Conservation (phyloP, 1,140 invertebrate genomes). For the Homarus americanus region DNA sequence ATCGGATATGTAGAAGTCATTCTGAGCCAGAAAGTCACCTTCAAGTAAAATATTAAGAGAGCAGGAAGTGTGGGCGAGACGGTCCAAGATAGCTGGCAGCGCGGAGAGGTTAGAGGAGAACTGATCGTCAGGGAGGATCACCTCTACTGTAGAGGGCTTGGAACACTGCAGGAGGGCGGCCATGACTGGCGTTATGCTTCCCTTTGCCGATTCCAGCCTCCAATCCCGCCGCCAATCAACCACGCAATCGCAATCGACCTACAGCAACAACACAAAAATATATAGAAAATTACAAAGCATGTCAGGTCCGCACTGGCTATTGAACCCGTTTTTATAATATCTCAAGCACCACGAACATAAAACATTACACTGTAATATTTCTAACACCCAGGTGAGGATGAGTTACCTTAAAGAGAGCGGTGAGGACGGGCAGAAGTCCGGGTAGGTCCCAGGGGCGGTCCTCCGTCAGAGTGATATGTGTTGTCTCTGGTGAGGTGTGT, state of each 20-base stretch:
- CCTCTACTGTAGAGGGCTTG: neutral
- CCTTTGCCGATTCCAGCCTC: neutral
- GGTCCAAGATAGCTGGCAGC: neutral
- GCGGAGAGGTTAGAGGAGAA: neutral
- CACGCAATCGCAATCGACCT: neutral
- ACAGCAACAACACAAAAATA: neutral
- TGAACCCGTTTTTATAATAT: too few species aligned
- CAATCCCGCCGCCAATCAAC: constrained; percentile 18
- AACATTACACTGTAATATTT: too few species aligned
- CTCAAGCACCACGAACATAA: too few species aligned
- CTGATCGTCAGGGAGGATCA: neutral
- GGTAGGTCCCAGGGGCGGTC: neutral
- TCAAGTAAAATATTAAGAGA: constrained; percentile 1
- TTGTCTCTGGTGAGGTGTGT: neutral
- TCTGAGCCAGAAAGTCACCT: neutral
- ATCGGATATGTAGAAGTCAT: neutral
- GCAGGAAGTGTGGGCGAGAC: neutral
- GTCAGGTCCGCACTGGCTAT: too few species aligned
- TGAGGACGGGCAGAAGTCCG: neutral
- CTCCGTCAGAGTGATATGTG: neutral
- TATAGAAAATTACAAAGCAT: too few species aligned
- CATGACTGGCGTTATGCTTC: neutral
- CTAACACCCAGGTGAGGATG: too few species aligned
- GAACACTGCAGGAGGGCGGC: neutral
- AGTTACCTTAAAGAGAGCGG: neutral